Evolutionary conservation across 2,888 invertebrate species (phyloP).

Genomic region (Frankliniella intonsa): DNA sequence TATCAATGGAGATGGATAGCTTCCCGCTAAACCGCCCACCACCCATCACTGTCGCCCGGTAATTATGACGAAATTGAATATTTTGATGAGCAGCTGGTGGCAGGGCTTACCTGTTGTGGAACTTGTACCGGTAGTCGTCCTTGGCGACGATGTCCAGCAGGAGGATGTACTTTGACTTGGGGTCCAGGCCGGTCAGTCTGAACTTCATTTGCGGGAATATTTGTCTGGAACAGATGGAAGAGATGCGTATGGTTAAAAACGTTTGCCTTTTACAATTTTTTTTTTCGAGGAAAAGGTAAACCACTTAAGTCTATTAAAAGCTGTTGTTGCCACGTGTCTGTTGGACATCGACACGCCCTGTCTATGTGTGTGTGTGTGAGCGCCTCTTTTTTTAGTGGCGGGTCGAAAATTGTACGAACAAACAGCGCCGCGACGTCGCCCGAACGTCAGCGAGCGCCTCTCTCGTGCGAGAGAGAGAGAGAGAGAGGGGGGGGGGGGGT

Average conservation of each 20-base stretch:
- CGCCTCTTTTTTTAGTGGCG: neutral
- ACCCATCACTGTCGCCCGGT: neutral
- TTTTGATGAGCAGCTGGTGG: too few species aligned
- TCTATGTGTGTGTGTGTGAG: too few species aligned
- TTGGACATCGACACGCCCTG: neutral
- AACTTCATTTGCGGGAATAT: slow-evolving; percentile 99
- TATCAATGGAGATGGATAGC: neutral
- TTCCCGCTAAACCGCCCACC: neutral
- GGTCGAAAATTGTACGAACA: neutral
- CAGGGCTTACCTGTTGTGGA: slow-evolving; percentile 78
- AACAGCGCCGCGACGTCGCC: neutral
- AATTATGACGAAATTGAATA: neutral
- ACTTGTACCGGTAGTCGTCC: slow-evolving; percentile 97
- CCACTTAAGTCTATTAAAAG: too few species aligned
- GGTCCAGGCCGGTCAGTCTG: slow-evolving; percentile 95
- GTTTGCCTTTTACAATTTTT: neutral
- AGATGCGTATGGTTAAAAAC: neutral
- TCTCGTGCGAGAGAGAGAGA: neutral
- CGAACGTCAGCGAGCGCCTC: neutral
- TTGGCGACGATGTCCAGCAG: slow-evolving; percentile 98
- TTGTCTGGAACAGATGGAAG: slow-evolving; percentile 69
- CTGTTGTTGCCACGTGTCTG: neutral
- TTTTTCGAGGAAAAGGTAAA: neutral
- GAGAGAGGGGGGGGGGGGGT: too few species aligned
- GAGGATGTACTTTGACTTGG: slow-evolving; percentile 98